Base-by-base conservation (phyloP, 2,888 invertebrate genomes). In the Silvanus unidentatus region DNA sequence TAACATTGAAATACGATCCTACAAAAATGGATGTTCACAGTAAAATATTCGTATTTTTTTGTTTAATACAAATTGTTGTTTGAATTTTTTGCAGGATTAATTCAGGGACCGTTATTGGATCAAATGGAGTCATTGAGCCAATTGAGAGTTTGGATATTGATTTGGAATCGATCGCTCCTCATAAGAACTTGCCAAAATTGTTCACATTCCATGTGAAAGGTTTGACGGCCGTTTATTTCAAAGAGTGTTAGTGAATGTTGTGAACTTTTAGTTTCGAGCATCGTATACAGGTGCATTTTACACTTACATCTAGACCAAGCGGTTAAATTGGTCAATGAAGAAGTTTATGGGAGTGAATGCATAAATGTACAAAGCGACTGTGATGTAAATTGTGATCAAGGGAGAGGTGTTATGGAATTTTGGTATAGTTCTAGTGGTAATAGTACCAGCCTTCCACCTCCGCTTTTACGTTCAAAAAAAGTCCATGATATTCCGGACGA, bases 21-120 rank as follows among this genome's bases (percentile, higher is more conserved):
- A 77, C 44, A 75, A 73, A 39, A 69, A 63, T 2, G 72, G 73
- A 11, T 66, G 81, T 47, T 75, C 79, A 2, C 75, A 78, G 84
- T 85, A 68, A 76, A 48, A 39, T 39, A 11, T 12, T 34, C 27
- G 12, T 27, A 9, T 28, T 10, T 37, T 34, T 35, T n/a, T 35
- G 34, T 37, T 22, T 16, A 3, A 35, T 13, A 27, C 13, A 2
- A 36, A 39, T 13, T 29, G 22, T 28, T 35, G 11, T 41, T 42
- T 34, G 16, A 8, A 52, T 57, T 60, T 42, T 34, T 65, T 65
- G 28, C 60, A 82, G 82, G 45, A 71, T 77, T 38, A 71, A 75
- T 50, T 77, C 72, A 40, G 82, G 82, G 1, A 74, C 70, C 42
- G 71, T 80, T 2, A 68, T 77, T 40, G 65, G 72, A 11, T 75